These are phyloP conservation scores for Shargacucullia verbasci DNA, from an alignment of 2,888 invertebrate genomes.

Conservation along the genomic window DNA sequence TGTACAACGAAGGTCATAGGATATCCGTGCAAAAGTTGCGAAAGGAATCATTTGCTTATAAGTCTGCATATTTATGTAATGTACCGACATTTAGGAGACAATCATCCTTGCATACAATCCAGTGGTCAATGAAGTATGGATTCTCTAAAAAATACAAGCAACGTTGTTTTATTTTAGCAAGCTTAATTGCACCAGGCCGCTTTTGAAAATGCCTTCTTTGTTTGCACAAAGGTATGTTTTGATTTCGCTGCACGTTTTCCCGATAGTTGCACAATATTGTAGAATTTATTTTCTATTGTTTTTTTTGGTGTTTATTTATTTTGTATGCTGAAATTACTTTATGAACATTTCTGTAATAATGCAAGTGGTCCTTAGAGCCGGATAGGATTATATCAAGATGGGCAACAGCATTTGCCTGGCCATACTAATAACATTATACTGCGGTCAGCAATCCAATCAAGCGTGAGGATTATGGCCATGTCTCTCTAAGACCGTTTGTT, in stretches of 20 bases:
- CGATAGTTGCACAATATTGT: conserved; percentile 26
- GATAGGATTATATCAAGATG: conserved; percentile 24
- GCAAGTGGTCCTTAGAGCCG: conserved; percentile 20
- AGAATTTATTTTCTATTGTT: conserved; percentile 34
- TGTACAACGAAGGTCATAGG: conserved; percentile 8
- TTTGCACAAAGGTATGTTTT: conserved; percentile 39
- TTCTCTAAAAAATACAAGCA: conserved; percentile 19
- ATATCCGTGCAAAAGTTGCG: conserved; percentile 14
- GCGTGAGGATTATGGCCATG: conserved; percentile 35
- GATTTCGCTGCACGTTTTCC: conserved; percentile 32
- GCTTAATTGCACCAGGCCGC: conserved; percentile 17
- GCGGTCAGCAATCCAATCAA: conserved; percentile 46
- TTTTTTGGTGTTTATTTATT: conserved; percentile 8
- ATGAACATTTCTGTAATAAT: conserved; percentile 25
- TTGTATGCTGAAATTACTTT: conserved; percentile 1
- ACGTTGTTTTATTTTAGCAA: conserved; percentile 21
- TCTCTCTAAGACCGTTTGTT: conserved; percentile 29
- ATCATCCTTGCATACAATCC: conserved; percentile 3
- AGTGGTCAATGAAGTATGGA: background rate
- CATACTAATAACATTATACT: conserved; percentile 45
- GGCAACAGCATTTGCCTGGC: conserved; percentile 15
- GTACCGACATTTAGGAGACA: background rate
- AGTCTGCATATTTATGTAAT: conserved; percentile 4
- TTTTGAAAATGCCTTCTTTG: conserved; percentile 30
- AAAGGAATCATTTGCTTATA: conserved; percentile 1